Percentiles rank a stretch among this genome's conserved stretches.
Evolutionary conservation across 2,888 invertebrate species (phyloP).

Genomic region (Trisateles emortualis): DNA sequence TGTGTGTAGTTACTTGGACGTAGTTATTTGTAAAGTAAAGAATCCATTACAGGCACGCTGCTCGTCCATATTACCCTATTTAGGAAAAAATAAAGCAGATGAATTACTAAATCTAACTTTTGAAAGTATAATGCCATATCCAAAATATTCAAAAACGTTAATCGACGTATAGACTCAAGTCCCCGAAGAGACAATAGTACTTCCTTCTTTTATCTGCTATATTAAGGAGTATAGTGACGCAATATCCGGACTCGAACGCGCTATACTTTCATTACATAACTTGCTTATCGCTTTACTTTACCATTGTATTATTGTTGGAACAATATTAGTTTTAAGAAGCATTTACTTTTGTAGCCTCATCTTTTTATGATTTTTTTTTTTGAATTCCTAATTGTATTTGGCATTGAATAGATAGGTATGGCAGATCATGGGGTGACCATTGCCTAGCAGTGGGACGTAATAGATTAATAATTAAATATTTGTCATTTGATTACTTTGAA

Average conservation of each 20-base stretch:
- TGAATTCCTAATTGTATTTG: no score
- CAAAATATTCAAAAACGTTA: background rate
- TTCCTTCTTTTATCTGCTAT: slow-evolving; percentile 58
- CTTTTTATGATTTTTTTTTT: background rate
- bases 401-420: no score
- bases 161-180: slow-evolving; percentile 7
- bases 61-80: no score
- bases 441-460: no score
- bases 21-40: no score
- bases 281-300: slow-evolving; percentile 61
- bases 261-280: slow-evolving; percentile 61
- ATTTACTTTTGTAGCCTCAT: background rate
- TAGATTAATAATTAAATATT: no score
- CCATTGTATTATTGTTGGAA: slow-evolving; percentile 49
- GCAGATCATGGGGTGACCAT: no score
- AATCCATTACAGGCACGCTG: no score
- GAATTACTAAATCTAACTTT: no score
- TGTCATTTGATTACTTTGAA: no score
- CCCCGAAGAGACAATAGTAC: slow-evolving; percentile 51
- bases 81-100: no score
- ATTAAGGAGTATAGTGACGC: slow-evolving; percentile 52
- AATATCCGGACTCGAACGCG: slow-evolving; percentile 45
- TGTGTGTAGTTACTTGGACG: no score
- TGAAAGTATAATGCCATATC: slow-evolving; percentile 19
- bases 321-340: slow-evolving; percentile 14